A percentile compares a stretch with the other conserved stretches of the same genome.
These are phyloP conservation scores for Lepidurus couesii DNA, from an alignment of 1,140 invertebrate species.

Conservation along the genomic window DNA sequence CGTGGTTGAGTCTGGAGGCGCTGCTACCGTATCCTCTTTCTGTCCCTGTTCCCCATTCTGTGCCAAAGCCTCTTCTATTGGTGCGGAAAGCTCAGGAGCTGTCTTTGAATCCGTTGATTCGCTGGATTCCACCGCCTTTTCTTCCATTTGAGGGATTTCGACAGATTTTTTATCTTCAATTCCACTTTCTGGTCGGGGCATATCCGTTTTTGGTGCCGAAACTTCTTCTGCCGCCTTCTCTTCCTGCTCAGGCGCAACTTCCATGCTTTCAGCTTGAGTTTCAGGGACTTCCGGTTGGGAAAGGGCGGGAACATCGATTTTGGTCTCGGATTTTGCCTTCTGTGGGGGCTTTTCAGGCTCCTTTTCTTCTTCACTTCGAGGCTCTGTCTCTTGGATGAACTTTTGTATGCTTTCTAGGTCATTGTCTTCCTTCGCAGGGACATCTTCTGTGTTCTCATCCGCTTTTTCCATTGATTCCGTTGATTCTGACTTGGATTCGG, in stretches of 20 bases:
- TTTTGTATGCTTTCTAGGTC: neutral
- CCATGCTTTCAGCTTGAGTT: neutral
- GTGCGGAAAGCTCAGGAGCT: neutral
- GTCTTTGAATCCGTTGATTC: no score
- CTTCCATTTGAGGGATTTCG: no score
- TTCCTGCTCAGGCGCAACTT: neutral
- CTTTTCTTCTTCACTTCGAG: neutral
- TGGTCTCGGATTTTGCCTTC: neutral
- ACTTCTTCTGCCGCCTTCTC: no score
- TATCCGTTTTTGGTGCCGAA: no score
- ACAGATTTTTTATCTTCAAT: no score
- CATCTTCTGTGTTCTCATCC: neutral
- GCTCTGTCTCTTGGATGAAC: neutral
- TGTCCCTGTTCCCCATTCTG: neutral
- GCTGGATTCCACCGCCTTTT: no score
- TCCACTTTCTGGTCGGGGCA: no score
- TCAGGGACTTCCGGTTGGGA: neutral
- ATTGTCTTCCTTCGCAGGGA: neutral
- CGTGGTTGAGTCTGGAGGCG: neutral
- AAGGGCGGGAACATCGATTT: neutral
- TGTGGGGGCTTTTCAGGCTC: neutral
- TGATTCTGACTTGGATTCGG: neutral
- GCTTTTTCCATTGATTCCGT: no score
- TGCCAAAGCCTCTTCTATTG: neutral
- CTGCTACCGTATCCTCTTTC: neutral